Evolutionary conservation across 2,888 invertebrate genomes (phyloP), one percentile per base, ranked within the genome.

Genomic region (Drosophila mimetica): DNA sequence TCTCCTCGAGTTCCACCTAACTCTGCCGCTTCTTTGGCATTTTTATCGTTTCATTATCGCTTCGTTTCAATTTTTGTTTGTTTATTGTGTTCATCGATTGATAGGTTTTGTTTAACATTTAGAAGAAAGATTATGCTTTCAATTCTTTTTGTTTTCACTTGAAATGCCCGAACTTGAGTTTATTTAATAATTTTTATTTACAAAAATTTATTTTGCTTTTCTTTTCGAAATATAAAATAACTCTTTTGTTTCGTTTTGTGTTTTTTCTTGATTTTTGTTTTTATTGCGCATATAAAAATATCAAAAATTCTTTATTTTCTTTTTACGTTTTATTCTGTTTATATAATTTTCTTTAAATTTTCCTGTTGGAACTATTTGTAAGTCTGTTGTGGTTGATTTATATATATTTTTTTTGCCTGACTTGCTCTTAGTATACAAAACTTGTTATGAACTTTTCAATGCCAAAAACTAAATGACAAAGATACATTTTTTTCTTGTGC

Each of bases 281-380:
- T 77, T 81, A 74, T 74, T 77, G 72, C 72, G 74, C 83, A 83
- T 88, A 88, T 89, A 88, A 86, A 87, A 89, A 88, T 89, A 88
- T 89, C 86, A 88, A 86, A 88, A 86, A 66, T 74, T 66, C 36
- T 75, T 75, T 66, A 18, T 53, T 36, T 47, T 61, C 22, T 42
- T 25, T 39, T 44, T 25, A 47, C 14, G 52, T 47, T 66, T 71
- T 66, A 16, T 66, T 61, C 32, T 25, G 65, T 55, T 48, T 70
- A 37, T 67, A 75, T 60, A 36, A 42, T 76, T 72, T 69, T 71
- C n/a, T 32, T 65, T 71, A 55, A 57, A 58, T 64, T 39, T 71
- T 54, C 71, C 65, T 48, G 9, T 14, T 70, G 69, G 69, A 70
- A 70, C 69, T 64, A 70, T 61, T 48, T 72, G 47, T 75, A 39